Percentiles rank a stretch among this genome's conserved stretches.
Conservation (phyloP, 2,888 invertebrate genomes). For the Ariolimax columbianus region DNA sequence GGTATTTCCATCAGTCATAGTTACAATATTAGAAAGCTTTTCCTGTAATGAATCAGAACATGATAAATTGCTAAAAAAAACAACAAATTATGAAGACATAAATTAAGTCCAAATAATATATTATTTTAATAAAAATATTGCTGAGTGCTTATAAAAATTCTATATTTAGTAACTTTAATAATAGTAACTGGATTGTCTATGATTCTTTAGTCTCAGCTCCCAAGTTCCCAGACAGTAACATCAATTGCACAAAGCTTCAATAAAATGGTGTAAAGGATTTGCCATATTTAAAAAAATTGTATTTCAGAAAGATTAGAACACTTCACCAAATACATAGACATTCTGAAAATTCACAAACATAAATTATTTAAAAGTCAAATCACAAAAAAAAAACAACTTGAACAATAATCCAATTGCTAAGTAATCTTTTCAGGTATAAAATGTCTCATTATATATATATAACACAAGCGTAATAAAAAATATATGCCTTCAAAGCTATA, state of each 20-base stretch:
- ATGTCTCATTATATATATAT: background rate
- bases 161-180: no score
- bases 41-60: constrained; percentile 1
- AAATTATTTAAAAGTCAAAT: background rate
- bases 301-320: background rate
- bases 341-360: background rate
- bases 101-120: no score
- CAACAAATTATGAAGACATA: no score
- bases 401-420: no score
- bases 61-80: no score
- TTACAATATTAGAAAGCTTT: constrained; percentile 1
- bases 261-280: background rate
- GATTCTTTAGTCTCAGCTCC: no score
- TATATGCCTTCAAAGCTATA: background rate
- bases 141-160: no score
- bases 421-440: no score
- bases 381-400: background rate
- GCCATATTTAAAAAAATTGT: background rate
- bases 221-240: no score
- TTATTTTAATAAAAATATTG: no score
- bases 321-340: background rate
- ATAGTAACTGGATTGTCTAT: no score
- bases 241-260: background rate
- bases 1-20: constrained; percentile 16
- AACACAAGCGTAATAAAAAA: background rate